These are phyloP conservation scores for Dolichomitus sp. DNA, from an alignment of 2,888 invertebrate genomes.

Conservation along the genomic window DNA sequence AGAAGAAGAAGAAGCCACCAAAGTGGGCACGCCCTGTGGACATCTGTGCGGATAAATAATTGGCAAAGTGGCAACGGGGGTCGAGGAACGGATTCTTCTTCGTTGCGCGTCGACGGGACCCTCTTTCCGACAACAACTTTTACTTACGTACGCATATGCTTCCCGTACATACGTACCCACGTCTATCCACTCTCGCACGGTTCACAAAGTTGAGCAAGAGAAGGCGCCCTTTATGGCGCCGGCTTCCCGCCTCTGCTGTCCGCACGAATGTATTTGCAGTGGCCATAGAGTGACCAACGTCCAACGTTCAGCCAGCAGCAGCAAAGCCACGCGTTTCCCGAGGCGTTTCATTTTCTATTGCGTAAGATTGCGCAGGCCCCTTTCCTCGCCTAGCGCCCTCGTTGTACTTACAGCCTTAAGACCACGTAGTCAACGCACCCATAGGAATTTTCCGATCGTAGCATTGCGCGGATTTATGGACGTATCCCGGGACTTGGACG, in stretches of 20 bases:
- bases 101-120: background rate
- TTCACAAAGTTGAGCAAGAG: constrained; percentile 60
- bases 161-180: constrained; percentile 10
- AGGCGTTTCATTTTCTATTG: constrained; percentile 72
- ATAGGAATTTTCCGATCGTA: constrained; percentile 82
- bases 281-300: constrained; percentile 27
- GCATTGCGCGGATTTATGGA: constrained; percentile 72
- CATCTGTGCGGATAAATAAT: constrained; percentile 62
- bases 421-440: constrained; percentile 74
- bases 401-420: constrained; percentile 24
- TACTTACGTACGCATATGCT: constrained; percentile 35
- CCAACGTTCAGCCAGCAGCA: constrained; percentile 46
- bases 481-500: constrained; percentile 68
- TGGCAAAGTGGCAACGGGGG: constrained; percentile 34
- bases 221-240: constrained; percentile 68
- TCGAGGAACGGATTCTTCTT: constrained; percentile 5
- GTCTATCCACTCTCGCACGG: constrained; percentile 47
- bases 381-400: background rate
- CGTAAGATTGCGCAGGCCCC: constrained; percentile 54
- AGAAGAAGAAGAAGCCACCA: constrained; percentile 13
- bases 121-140: constrained; percentile 44
- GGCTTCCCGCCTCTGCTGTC: constrained; percentile 59
- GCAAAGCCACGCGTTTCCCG: constrained; percentile 64
- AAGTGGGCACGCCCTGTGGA: constrained; percentile 52
- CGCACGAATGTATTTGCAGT: constrained; percentile 12